These are phyloP conservation scores for Triplophysa tibetana DNA, from an alignment of 2,113 vertebrate species.

Conservation along the genomic window DNA sequence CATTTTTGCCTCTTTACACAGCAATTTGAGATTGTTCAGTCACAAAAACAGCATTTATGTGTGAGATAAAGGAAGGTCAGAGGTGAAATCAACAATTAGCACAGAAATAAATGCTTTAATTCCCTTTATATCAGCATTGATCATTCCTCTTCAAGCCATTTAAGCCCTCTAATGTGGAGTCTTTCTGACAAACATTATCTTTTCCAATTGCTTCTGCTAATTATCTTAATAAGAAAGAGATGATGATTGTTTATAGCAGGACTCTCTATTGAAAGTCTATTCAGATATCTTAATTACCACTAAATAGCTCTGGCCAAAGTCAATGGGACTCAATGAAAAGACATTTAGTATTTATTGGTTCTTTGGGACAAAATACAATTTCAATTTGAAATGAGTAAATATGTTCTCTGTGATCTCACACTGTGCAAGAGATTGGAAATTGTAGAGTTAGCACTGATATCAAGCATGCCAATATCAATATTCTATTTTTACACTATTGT, in stretches of 20 bases:
- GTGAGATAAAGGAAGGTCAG: slow-evolving; percentile 24
- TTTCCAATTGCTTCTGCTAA: slow-evolving; percentile 72
- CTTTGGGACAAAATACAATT: slow-evolving; percentile 31
- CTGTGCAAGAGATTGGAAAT: not conserved
- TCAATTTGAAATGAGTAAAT: slow-evolving; percentile 31
- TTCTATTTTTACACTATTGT: not conserved
- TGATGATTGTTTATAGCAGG: slow-evolving; percentile 25
- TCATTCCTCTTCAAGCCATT: slow-evolving; percentile 37
- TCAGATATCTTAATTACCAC: slow-evolving; percentile 54
- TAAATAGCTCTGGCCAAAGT: slow-evolving; percentile 42
- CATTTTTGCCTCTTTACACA: no score
- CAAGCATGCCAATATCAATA: not conserved
- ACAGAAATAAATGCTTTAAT: slow-evolving; percentile 45
- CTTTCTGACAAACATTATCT: slow-evolving; percentile 18
- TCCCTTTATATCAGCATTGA: slow-evolving; percentile 46
- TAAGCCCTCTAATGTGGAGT: slow-evolving; percentile 18
- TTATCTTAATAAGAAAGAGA: slow-evolving; percentile 81
- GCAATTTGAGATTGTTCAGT: not conserved
- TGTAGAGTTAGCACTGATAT: slow-evolving; percentile 20
- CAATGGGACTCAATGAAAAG: slow-evolving; percentile 41
- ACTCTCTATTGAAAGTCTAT: slow-evolving; percentile 49
- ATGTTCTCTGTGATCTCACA: not conserved
- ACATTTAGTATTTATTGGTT: slow-evolving; percentile 27
- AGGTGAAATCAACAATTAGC: slow-evolving; percentile 34
- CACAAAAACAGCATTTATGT: slow-evolving; percentile 10